Evolutionary conservation across 2,113 vertebrate genomes (phyloP), one percentile per base, ranked within the genome.

Genomic region (Lipophrys pholis): DNA sequence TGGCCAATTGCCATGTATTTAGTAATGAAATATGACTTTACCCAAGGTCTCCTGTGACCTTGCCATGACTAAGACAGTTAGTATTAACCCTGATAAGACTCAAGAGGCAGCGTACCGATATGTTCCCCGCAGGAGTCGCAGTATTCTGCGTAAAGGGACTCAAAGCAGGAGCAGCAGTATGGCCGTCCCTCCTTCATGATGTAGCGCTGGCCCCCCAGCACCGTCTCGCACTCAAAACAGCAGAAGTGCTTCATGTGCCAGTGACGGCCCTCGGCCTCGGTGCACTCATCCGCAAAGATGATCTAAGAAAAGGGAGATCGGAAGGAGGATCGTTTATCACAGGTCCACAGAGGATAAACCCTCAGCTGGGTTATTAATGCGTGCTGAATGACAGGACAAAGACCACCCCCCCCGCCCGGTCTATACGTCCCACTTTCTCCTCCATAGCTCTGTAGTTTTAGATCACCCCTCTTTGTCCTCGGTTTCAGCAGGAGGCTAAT

Each of bases 181-280:
- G 98, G 97, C 8, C 97, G 90, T 7, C 97, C 97, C 1, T 99
- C 98, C 93, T 99, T 99, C 98, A 99, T 99, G 93, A 99, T 99
- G 93, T 99, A 99, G 57, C 98, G 95, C 93, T 99, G 98, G 10
- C 98, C 98, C 0, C 98, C 98, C 76, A 99, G 93, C 59, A 96
- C 96, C 0, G 96, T 96, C 93, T 99, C 97, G 0, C 98, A 99
- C 89, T 99, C 98, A 0, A 97, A 99, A 90, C 98, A 99, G 93
- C 98, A 99, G 82, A 99, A 99, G 85, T 99, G 98, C 89, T 98
- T 97, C 97, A 98, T 99, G 92, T 99, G 98, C 98, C 98, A 99
- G 91, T 99, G 98, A 3, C 97, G 93, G 2, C 98, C 97, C 86
- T 99, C 98, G 0, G 98, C 98, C 87, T 99, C 98, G 0, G 98